Base-by-base conservation (phyloP, 2,113 vertebrate species). In the Ancistrus triradiatus region DNA sequence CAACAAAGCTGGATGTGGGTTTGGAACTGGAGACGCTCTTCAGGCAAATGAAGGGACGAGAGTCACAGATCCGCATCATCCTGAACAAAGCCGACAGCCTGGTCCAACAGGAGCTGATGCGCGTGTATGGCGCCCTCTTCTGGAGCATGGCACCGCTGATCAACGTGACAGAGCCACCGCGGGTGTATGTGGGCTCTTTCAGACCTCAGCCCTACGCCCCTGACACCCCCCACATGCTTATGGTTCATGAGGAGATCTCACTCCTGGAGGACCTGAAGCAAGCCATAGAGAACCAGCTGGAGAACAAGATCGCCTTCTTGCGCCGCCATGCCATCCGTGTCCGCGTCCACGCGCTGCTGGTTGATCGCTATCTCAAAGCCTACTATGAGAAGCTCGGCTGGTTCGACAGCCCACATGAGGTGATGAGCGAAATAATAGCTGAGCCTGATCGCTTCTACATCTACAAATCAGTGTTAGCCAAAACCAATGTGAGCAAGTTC, bases 401-500 rank as follows among this genome's bases (percentile, higher is more conserved):
- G 88, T 98, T 99, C 83, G 96, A 93, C 0, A 95, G 98, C 43
- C 91, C 95, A 0, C 94, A 99, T 47, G 80, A 95, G 37, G 95
- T 99, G 28, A 98, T 99, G 83, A 87, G 90, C 69, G 96, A 98
- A 87, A 96, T 98, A 51, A 87, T 98, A 58, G 93, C 93, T 28
- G 93, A 98, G 70, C 97, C 97, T 5, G 95, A 99, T 84, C 95
- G 90, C 75, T 99, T 95, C 83, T 97, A 88, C 79, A 99, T 99
- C 79, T 99, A 97, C 80, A 98, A 98, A 80, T 91, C 97, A 59
- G 95, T 98, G 82, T 83, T 99, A 81, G 95, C 94, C 78, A 98
- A 98, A 85, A 97, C 94, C 86, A 99, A 99, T 1, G 92, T 99
- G 81, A 98, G 95, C 87, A 98, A 97, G 83, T 99, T 99, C 73